A percentile compares a stretch with the other conserved stretches of the same genome.
Conservation (phyloP, 2,113 vertebrate species). For the Psilopsiagon aymara region DNA sequence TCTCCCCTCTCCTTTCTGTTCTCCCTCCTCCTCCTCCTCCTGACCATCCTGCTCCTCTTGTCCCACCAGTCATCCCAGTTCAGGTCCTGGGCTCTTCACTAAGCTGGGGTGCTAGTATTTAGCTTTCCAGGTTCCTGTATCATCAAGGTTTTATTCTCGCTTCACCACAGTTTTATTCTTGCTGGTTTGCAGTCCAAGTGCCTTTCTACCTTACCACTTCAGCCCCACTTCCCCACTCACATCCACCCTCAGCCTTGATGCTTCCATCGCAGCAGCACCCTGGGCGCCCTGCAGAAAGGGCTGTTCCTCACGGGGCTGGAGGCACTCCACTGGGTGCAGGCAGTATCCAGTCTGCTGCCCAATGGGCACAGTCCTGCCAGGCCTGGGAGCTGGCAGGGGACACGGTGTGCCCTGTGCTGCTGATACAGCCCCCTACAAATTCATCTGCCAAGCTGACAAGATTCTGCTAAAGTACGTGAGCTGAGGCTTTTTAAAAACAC, state of each 20-base stretch:
- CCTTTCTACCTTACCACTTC: not conserved
- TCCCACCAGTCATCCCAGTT: not conserved
- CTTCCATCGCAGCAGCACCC: not conserved
- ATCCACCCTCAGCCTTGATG: not conserved
- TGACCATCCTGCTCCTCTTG: not conserved
- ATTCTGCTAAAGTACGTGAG: not conserved
- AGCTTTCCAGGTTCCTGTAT: not conserved
- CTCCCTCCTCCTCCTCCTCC: not conserved
- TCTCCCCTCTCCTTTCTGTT: not conserved
- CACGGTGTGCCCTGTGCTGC: not conserved
- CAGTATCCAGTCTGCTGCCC: not conserved
- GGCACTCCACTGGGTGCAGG: not conserved
- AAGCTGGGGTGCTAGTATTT: not conserved
- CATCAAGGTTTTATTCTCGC: not conserved
- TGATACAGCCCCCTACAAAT: not conserved
- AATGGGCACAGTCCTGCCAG: not conserved
- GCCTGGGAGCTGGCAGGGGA: not conserved
- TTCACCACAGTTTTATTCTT: not conserved
- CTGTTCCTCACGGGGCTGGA: not conserved
- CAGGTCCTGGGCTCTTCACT: not conserved
- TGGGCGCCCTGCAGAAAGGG: not conserved
- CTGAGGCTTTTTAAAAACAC: slow-evolving; percentile 6
- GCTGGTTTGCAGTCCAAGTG: not conserved
- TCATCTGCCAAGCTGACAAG: not conserved
- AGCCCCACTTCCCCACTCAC: not conserved